These are phyloP conservation scores for Urophycis tenuis DNA, from an alignment of 2,797 vertebrate species.

Conservation along the genomic window DNA sequence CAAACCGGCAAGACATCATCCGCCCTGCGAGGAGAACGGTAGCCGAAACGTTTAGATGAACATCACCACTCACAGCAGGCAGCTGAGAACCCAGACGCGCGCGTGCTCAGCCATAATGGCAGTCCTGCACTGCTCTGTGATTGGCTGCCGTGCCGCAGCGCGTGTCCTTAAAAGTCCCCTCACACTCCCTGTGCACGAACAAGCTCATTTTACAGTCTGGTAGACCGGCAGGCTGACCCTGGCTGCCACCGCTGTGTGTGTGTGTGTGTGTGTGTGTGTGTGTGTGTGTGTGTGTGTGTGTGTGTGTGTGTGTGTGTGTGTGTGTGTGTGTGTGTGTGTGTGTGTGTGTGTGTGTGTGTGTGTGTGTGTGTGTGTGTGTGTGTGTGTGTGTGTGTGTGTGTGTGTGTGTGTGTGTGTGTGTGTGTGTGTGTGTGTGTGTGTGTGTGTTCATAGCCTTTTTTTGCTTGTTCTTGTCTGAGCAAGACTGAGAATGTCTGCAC, in stretches of 20 bases:
- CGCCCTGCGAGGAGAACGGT: too few relatives aligned
- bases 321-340: not conserved
- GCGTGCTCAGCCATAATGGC: not conserved
- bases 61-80: not conserved
- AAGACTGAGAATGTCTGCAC: not conserved
- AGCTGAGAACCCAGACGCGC: not conserved
- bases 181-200: not conserved
- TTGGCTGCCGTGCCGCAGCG: not conserved
- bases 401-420: slow-evolving; percentile 4
- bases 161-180: not conserved
- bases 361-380: too few relatives aligned
- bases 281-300: too few relatives aligned
- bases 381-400: too few relatives aligned
- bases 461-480: too few relatives aligned
- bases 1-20: not conserved
- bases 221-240: not conserved
- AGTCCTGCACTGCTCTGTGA: not conserved
- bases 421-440: not conserved
- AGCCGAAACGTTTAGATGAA: not conserved
- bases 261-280: too few relatives aligned
- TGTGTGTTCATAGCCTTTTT: too few relatives aligned
- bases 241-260: not conserved
- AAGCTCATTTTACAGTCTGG: slow-evolving; percentile 1
- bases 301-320: too few relatives aligned
- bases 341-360: too few relatives aligned